Evolutionary conservation across 2,113 vertebrate species (phyloP), one percentile per base, ranked within the genome.

Genomic region (Ramphastos sulfuratus): DNA sequence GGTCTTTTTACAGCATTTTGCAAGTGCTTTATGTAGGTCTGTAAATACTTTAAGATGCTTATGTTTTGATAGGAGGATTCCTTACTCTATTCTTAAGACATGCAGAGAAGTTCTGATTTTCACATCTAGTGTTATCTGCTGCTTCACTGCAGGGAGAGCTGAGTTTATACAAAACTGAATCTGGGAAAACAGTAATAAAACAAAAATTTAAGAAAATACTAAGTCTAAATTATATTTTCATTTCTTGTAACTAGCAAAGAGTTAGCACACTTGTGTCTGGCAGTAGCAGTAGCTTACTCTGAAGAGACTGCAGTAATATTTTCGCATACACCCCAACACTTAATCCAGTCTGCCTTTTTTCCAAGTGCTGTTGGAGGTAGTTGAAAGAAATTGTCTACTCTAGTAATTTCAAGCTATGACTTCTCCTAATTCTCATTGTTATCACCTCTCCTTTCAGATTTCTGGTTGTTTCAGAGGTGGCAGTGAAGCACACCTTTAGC

Each of bases 381-480:
- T 52, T 66, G 52, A 71, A 91, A 78, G 6, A 31, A 63, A 8
- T 82, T 50, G 23, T 72, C 12, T 78, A 0, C 65, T 79, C 31
- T 4, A 4, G 16, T 18, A 8, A 50, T 17, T 63, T 59, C 54
- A 25, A 42, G 12, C 6, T 33, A 2, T 31, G 39, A 42, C 6
- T 86, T 42, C 10, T 48, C 15, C 61, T 80, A 33, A 85, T 64
- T 46, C 3, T 92, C 13, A 1, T 84, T 75, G 4, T 61, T 75
- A 16, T 91, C 42, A 2, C 20, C 21, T 95, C 31, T 86, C 46
- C 48, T 97, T 84, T 59, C 97, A 99, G 99, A 98, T 98, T 98
- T 97, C 97, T 95, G 98, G 97, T 97, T 98, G 97, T 98, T 98
- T 97, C 95, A 96, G 98, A 97, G 98, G 98, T 98, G 97, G 98